phyloP scores from a whole-genome alignment of 2,113 vertebrate species.

The Martes martes region DNA sequence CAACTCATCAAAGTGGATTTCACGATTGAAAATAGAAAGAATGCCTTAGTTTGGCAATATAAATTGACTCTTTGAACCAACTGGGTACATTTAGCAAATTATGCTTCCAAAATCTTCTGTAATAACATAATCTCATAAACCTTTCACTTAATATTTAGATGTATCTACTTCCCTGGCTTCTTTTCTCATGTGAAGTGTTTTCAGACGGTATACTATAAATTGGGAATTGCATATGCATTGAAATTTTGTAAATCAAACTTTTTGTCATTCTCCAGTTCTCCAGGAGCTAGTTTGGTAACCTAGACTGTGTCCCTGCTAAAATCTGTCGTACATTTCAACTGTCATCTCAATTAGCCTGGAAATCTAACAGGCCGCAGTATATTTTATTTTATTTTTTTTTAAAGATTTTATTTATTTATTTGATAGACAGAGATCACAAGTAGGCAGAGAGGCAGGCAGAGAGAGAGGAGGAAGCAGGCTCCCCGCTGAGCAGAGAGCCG shows the following conservation, averaged over 20 bases:
- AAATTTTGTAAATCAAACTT: background rate
- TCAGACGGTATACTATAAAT: background rate
- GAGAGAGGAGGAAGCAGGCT: too few relatives aligned
- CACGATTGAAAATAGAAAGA: background rate
- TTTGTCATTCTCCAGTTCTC: background rate
- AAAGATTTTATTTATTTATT: too few relatives aligned
- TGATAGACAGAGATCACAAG: too few relatives aligned
- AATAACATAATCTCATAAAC: background rate
- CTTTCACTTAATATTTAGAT: background rate
- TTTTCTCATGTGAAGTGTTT: background rate
- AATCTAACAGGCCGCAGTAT: background rate
- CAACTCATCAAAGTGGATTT: slow-evolving; percentile 15
- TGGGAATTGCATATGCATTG: background rate
- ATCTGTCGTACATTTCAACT: background rate
- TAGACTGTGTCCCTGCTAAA: background rate
- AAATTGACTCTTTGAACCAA: background rate
- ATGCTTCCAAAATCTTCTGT: background rate
- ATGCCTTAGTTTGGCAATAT: background rate
- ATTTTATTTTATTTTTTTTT: background rate
- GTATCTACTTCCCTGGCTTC: background rate
- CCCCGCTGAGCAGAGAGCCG: too few relatives aligned
- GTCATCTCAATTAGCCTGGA: background rate
- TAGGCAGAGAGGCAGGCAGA: too few relatives aligned
- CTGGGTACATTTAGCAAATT: background rate
- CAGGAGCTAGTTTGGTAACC: background rate